Percentiles rank a stretch among this genome's conserved stretches.
phyloP scores from a whole-genome alignment of 2,797 vertebrate genomes.

The Sparus aurata region DNA sequence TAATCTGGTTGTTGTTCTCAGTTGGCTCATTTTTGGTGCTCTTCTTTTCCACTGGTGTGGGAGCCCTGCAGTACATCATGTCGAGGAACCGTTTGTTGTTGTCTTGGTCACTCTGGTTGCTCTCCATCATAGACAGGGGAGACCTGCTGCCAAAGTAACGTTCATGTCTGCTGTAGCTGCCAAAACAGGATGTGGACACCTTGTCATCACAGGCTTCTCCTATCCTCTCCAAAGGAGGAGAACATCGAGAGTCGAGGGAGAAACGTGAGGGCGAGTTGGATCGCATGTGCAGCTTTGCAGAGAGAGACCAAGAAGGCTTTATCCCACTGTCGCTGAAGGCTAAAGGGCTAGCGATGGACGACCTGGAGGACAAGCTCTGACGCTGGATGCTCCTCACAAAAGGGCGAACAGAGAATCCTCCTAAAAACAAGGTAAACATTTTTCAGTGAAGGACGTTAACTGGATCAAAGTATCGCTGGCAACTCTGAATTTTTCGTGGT shows the following conservation, averaged over 20 bases:
- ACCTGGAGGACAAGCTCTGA: constrained; percentile 94
- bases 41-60: constrained; percentile 86
- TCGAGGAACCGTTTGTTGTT: constrained; percentile 81
- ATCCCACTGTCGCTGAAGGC: constrained; percentile 91
- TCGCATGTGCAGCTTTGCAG: constrained; percentile 94
- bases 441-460: neutral
- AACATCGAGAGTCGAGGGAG: constrained; percentile 95
- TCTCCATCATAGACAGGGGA: constrained; percentile 93
- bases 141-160: constrained; percentile 89
- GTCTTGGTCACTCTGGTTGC: constrained; percentile 87
- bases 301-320: constrained; percentile 94
- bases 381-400: constrained; percentile 97
- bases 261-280: constrained; percentile 92
- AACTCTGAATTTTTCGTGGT: neutral
- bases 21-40: constrained; percentile 85
- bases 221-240: constrained; percentile 94
- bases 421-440: constrained; percentile 75
- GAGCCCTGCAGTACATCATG: constrained; percentile 85
- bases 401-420: constrained; percentile 96
- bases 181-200: constrained; percentile 95
- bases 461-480: neutral
- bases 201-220: constrained; percentile 94
- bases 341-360: constrained; percentile 95
- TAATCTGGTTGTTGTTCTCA: constrained; percentile 96
- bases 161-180: constrained; percentile 89